phyloP scores from a whole-genome alignment of 2,797 vertebrate genomes.

The Vireo griseus region DNA sequence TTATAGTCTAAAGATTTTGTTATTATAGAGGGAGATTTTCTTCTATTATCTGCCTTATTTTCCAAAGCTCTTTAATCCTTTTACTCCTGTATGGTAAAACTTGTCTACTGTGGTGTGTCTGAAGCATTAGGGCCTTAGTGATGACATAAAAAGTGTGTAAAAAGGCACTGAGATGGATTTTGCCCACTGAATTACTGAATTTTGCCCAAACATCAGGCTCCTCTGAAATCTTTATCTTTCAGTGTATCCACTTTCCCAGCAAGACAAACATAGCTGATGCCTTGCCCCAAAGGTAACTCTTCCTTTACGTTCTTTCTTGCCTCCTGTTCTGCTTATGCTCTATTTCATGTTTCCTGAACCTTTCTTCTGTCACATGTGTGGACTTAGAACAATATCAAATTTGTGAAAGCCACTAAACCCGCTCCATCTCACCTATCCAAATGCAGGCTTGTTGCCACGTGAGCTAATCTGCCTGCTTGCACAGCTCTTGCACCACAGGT shows the following conservation, averaged over 20 bases:
- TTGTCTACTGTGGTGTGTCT: neutral
- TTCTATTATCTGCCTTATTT: constrained; percentile 1
- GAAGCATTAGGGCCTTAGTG: neutral
- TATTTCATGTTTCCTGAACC: neutral
- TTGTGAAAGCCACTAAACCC: neutral
- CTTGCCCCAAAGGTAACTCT: neutral
- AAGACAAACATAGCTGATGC: neutral
- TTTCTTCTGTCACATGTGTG: neutral
- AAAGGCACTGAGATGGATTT: neutral
- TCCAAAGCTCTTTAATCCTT: constrained; percentile 7
- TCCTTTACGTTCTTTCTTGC: neutral
- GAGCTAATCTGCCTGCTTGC: neutral
- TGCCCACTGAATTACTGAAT: neutral
- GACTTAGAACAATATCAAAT: neutral
- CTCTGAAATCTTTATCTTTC: neutral
- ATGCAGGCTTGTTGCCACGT: neutral
- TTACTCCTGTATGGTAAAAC: neutral
- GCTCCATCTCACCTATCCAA: neutral
- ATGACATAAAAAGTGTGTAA: neutral
- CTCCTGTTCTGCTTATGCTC: neutral
- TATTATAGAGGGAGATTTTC: neutral
- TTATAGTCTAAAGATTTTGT: neutral
- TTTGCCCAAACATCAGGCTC: neutral
- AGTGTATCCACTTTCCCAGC: neutral
- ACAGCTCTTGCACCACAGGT: neutral